Conservation (phyloP, 2,113 vertebrate species). For the Ictalurus furcatus region DNA sequence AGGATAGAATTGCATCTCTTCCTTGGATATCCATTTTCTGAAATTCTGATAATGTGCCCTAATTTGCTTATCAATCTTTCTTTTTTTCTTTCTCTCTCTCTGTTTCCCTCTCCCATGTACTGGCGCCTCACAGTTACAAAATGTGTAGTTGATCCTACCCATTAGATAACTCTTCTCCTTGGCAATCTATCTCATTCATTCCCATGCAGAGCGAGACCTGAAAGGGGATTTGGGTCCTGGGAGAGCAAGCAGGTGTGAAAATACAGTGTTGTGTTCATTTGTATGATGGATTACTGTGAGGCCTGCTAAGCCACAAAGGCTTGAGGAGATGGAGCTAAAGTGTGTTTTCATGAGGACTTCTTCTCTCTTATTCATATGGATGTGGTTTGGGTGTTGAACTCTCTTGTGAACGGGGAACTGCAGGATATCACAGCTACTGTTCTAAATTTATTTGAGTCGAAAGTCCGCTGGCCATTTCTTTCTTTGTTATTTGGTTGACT, state of each 20-base stretch:
- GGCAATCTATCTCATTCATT: constrained; percentile 41
- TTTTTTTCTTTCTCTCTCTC: neutral
- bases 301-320: constrained; percentile 55
- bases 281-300: constrained; percentile 61
- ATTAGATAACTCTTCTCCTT: constrained; percentile 43
- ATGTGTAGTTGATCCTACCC: constrained; percentile 22
- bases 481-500: neutral
- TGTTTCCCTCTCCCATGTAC: constrained; percentile 12
- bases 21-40: constrained; percentile 2
- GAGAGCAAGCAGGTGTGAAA: constrained; percentile 58
- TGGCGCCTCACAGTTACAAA: constrained; percentile 27
- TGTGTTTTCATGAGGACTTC: constrained; percentile 44
- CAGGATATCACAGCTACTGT: neutral
- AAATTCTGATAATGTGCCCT: constrained; percentile 26
- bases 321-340: constrained; percentile 49
- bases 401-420: neutral
- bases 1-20: neutral
- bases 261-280: constrained; percentile 64
- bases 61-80: constrained; percentile 32
- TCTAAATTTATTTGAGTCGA: neutral
- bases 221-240: constrained; percentile 53
- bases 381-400: neutral
- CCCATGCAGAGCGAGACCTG: constrained; percentile 24
- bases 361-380: constrained; percentile 47
- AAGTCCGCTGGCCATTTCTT: neutral